These are phyloP conservation scores for Microtus californicus DNA, from an alignment of 2,797 vertebrate genomes.

Conservation along the genomic window DNA sequence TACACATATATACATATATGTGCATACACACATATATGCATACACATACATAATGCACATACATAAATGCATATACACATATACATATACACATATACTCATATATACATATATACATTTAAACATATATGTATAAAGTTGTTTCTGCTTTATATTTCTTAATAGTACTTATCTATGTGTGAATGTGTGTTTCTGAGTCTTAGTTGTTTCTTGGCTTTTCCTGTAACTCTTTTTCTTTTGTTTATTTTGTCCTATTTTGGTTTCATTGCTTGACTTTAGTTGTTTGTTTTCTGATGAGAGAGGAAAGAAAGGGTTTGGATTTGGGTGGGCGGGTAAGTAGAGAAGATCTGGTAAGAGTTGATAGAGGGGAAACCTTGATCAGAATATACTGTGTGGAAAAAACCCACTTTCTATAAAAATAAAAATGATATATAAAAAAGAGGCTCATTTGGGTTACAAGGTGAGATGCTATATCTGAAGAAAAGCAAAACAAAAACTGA, in stretches of 20 bases:
- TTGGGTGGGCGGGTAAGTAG: not conserved
- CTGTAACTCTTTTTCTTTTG: not conserved
- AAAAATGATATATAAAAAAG: not conserved
- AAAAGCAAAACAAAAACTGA: not conserved
- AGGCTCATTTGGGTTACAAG: not conserved
- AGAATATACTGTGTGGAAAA: not conserved
- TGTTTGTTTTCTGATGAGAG: not conserved
- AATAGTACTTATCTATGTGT: not conserved
- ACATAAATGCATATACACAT: too few species aligned
- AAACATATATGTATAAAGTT: too few species aligned
- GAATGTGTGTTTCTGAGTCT: not conserved
- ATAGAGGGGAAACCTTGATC: not conserved
- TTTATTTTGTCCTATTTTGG: not conserved
- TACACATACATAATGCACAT: too few species aligned
- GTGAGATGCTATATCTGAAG: not conserved
- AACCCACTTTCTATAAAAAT: not conserved
- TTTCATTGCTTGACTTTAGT: not conserved
- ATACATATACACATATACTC: too few species aligned
- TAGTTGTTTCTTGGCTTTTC: not conserved
- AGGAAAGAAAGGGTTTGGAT: not conserved
- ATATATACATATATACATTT: too few species aligned
- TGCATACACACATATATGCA: too few species aligned
- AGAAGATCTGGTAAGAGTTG: not conserved
- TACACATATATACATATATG: too few species aligned
- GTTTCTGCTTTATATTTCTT: not conserved